These are phyloP conservation scores for Melanostoma scalare DNA, from an alignment of 2,888 invertebrate genomes.

Conservation along the genomic window DNA sequence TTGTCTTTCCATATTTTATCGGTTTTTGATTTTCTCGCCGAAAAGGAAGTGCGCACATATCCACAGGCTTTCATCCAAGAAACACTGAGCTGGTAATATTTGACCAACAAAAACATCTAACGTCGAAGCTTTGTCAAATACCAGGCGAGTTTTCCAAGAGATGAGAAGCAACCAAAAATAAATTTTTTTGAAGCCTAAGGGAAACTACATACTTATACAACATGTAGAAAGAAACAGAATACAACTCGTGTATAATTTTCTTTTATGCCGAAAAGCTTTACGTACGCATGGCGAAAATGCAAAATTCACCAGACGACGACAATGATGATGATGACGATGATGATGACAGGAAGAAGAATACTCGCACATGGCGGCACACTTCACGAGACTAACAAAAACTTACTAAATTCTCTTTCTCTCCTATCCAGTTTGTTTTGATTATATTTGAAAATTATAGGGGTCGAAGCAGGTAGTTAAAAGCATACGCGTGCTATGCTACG, in stretches of 20 bases:
- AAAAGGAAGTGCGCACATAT: constrained; percentile 46
- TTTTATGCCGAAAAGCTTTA: constrained; percentile 49
- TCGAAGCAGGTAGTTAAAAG: constrained; percentile 65
- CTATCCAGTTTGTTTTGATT: constrained; percentile 69
- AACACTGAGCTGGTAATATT: constrained; percentile 5
- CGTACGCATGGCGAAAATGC: constrained; percentile 60
- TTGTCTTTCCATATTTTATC: constrained; percentile 45
- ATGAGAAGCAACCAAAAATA: constrained; percentile 1
- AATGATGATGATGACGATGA: not conserved
- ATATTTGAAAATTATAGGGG: constrained; percentile 70
- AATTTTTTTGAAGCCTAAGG: not conserved
- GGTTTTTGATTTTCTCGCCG: constrained; percentile 29
- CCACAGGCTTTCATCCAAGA: not conserved
- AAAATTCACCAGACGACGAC: constrained; percentile 54
- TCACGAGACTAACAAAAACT: constrained; percentile 38
- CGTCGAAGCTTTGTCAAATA: too few relatives aligned
- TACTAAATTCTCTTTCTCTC: constrained; percentile 43
- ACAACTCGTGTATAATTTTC: constrained; percentile 4
- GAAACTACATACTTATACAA: constrained; percentile 31
- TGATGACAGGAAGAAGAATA: constrained; percentile 53
- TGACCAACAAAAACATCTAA: constrained; percentile 34
- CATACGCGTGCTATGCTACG: constrained; percentile 55
- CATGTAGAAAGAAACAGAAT: constrained; percentile 30
- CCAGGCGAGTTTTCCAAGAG: constrained; percentile 42
- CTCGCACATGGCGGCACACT: constrained; percentile 44